A percentile compares a stretch with the other conserved stretches of the same genome.
Conservation (phyloP, 2,888 invertebrate species). For the Tricholauxania praeusta region DNA sequence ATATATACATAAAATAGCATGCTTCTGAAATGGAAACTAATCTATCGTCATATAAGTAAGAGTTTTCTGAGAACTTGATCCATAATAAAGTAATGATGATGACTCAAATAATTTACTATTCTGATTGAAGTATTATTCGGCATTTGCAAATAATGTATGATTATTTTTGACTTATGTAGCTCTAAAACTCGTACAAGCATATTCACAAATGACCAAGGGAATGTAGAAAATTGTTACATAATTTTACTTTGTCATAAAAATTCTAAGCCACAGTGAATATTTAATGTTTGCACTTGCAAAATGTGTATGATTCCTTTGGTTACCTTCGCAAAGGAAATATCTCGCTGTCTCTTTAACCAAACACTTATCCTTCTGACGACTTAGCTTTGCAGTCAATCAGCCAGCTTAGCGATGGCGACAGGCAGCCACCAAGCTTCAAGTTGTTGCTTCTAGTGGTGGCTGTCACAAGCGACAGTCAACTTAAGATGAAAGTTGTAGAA, state of each 20-base stretch:
- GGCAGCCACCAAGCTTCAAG: conserved; percentile 3
- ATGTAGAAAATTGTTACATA: neutral
- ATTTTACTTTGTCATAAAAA: neutral
- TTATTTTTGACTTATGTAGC: too few relatives aligned
- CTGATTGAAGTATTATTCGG: too few relatives aligned
- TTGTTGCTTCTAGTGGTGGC: conserved; percentile 4
- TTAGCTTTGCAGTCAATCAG: conserved; percentile 18
- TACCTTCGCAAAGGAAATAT: neutral
- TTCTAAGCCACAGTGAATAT: neutral
- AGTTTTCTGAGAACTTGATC: too few relatives aligned
- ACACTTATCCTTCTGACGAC: neutral
- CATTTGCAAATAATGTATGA: too few relatives aligned
- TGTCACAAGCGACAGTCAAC: conserved; percentile 18
- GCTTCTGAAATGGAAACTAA: too few relatives aligned
- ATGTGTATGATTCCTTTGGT: neutral
- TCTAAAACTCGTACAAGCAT: too few relatives aligned
- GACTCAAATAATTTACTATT: too few relatives aligned
- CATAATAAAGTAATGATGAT: too few relatives aligned
- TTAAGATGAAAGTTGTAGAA: neutral
- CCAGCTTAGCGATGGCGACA: conserved; percentile 13
- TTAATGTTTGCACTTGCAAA: conserved; percentile 7
- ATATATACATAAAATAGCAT: too few relatives aligned
- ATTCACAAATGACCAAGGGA: too few relatives aligned
- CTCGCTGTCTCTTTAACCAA: neutral
- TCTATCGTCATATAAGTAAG: too few relatives aligned